Conservation (phyloP, 2,888 invertebrate genomes). For the Tetragnatha montana region DNA sequence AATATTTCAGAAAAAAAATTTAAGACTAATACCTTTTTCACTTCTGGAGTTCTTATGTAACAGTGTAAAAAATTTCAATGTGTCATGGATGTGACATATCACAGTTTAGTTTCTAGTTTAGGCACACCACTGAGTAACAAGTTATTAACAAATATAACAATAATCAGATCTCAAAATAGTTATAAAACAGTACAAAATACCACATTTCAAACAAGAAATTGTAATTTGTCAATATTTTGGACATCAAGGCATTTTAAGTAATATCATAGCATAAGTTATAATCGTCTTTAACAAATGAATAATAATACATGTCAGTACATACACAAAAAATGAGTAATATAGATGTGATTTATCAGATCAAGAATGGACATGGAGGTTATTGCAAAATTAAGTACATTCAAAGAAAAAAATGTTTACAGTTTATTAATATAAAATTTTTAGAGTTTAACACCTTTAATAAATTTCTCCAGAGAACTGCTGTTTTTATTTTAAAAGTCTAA, state of each 20-base stretch:
- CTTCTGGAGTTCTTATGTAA: too few relatives aligned
- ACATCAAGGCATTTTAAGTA: not conserved
- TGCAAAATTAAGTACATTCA: not conserved
- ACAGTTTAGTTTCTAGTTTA: not conserved
- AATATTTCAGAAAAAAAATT: too few relatives aligned
- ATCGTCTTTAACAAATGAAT: too few relatives aligned
- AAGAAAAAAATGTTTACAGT: not conserved
- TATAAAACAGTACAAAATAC: not conserved
- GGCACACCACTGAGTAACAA: not conserved
- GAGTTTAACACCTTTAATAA: constrained; percentile 3
- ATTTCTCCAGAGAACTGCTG: not conserved
- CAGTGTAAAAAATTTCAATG: not conserved
- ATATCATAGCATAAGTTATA: not conserved
- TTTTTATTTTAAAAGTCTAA: not conserved
- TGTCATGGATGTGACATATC: not conserved
- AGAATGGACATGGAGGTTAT: not conserved
- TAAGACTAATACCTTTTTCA: too few relatives aligned
- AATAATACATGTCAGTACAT: not conserved
- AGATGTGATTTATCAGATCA: too few relatives aligned
- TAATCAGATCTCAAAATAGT: not conserved
- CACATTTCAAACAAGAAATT: not conserved
- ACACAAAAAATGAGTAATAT: not conserved
- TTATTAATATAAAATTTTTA: too few relatives aligned
- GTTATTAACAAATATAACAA: not conserved
- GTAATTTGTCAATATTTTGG: not conserved